phyloP scores from a whole-genome alignment of 2,797 vertebrate species.

The Odontamblyopus lacepedii region DNA sequence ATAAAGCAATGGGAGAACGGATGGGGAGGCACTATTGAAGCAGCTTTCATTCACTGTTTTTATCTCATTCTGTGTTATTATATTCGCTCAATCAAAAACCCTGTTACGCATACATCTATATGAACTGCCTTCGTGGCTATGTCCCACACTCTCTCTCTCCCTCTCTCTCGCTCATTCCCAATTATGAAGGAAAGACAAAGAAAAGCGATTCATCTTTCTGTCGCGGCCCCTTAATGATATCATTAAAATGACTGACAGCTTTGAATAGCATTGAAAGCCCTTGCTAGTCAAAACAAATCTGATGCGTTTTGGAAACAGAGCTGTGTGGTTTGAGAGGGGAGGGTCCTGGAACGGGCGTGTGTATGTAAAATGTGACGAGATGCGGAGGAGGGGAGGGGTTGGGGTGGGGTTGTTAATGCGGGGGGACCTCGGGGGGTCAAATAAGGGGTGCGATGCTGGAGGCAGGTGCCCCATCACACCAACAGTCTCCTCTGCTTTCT shows the following conservation, averaged over 20 bases:
- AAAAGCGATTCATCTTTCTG: conserved; percentile 80
- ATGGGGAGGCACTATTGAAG: conserved; percentile 56
- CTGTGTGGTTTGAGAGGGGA: conserved; percentile 71
- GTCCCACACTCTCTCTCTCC: conserved; percentile 44
- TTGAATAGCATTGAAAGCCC: conserved; percentile 73
- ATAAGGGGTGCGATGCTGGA: conserved; percentile 49
- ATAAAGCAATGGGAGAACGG: conserved; percentile 59
- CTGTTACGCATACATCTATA: conserved; percentile 74
- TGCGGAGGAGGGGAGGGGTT: conserved; percentile 7
- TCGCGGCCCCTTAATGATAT: conserved; percentile 78
- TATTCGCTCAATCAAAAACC: conserved; percentile 77
- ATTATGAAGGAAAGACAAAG: conserved; percentile 82
- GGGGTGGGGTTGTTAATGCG: conserved; percentile 49
- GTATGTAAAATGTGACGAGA: conserved; percentile 50
- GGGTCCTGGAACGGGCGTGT: conserved; percentile 41
- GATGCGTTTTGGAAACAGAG: conserved; percentile 78
- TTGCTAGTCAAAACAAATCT: conserved; percentile 80
- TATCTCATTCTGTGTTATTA: conserved; percentile 78
- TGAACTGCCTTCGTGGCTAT: conserved; percentile 68
- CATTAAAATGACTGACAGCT: conserved; percentile 86
- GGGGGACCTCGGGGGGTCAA: conserved; percentile 58
- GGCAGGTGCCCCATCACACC: conserved; percentile 66
- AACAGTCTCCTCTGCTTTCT: conserved; percentile 47
- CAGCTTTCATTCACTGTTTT: conserved; percentile 72
- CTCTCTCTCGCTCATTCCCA: conserved; percentile 63